These are phyloP conservation scores for Coilia nasus DNA, from an alignment of 2,797 vertebrate genomes.

Conservation along the genomic window DNA sequence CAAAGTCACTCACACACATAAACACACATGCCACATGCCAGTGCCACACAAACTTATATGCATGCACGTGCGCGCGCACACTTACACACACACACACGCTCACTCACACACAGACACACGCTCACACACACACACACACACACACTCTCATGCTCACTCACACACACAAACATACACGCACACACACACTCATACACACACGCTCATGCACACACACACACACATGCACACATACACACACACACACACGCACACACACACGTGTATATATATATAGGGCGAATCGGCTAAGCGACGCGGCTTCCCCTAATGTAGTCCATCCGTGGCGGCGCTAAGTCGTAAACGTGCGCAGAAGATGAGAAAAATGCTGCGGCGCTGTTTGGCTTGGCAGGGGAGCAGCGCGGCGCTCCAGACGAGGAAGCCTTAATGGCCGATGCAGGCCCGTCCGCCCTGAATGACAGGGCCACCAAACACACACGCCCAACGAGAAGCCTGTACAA, in stretches of 20 bases:
- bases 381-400: conserved; percentile 55
- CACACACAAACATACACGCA: no score
- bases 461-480: background rate
- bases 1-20: no score
- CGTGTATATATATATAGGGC: background rate
- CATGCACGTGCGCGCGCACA: no score
- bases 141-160: no score
- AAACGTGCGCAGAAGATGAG: conserved; percentile 60
- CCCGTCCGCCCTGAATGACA: background rate
- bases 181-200: conserved; percentile 34
- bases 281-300: no score
- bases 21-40: no score
- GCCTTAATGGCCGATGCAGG: background rate
- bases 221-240: conserved; percentile 33
- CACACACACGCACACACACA: conserved; percentile 32
- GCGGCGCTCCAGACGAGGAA: background rate
- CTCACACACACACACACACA: no score
- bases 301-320: conserved; percentile 36
- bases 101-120: no score
- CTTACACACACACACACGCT: no score
- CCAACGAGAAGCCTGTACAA: background rate
- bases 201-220: conserved; percentile 24
- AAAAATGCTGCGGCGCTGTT: conserved; percentile 62
- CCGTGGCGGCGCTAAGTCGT: conserved; percentile 55
- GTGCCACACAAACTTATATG: no score